Percentiles rank a stretch among this genome's conserved stretches.
These are phyloP conservation scores for Rhegmatorhina hoffmannsi DNA, from an alignment of 2,113 vertebrate genomes.

Conservation along the genomic window DNA sequence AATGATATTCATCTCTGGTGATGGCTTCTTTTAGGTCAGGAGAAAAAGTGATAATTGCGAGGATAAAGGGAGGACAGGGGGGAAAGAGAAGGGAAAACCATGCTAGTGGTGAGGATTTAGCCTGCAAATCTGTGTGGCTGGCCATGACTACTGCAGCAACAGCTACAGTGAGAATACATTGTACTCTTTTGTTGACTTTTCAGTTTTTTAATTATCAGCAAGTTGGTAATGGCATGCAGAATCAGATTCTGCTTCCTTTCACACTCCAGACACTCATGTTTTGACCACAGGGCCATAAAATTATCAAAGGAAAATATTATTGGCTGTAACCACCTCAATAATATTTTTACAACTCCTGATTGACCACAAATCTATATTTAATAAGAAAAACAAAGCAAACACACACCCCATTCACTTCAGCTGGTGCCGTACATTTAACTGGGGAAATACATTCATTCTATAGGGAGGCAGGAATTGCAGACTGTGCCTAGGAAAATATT, in stretches of 20 bases:
- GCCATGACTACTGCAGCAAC: neutral
- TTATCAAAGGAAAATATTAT: constrained; percentile 68
- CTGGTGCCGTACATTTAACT: constrained; percentile 3
- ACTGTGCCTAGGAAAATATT: constrained; percentile 42
- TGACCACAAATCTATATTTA: constrained; percentile 70
- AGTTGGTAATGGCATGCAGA: constrained; percentile 60
- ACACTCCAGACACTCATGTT: constrained; percentile 60
- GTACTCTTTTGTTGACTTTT: constrained; percentile 65
- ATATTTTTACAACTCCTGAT: constrained; percentile 68
- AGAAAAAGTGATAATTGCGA: neutral
- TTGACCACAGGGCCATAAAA: constrained; percentile 65
- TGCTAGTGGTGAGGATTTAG: neutral
- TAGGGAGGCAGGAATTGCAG: constrained; percentile 2
- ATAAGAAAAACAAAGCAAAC: constrained; percentile 67
- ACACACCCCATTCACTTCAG: constrained; percentile 56
- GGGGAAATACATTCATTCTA: constrained; percentile 14
- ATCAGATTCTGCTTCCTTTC: constrained; percentile 66
- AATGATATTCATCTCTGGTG: neutral
- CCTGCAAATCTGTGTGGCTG: neutral
- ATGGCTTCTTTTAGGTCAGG: neutral
- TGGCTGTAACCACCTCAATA: constrained; percentile 60
- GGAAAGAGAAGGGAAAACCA: neutral
- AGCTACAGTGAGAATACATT: constrained; percentile 25
- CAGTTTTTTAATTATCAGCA: constrained; percentile 54
- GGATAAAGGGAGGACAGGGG: neutral